These are phyloP conservation scores for Tauraco erythrolophus DNA, from an alignment of 2,113 vertebrate species.

Conservation along the genomic window DNA sequence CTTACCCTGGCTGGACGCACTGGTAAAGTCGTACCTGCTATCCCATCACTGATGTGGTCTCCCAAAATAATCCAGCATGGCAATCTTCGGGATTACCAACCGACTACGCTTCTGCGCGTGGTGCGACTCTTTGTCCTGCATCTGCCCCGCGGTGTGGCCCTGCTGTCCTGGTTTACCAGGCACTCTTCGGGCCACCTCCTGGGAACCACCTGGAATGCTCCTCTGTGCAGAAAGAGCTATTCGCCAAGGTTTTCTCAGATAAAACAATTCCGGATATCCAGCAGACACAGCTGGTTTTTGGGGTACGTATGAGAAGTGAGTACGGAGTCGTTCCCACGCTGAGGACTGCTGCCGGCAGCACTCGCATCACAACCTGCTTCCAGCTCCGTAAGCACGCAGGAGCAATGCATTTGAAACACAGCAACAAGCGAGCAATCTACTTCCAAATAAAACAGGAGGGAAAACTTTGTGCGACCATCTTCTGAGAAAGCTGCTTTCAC, in stretches of 20 bases:
- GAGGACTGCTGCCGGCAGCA: neutral
- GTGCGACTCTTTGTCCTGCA: neutral
- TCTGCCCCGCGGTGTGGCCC: neutral
- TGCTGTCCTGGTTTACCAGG: neutral
- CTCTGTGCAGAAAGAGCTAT: neutral
- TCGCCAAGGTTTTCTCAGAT: neutral
- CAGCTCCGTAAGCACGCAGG: neutral
- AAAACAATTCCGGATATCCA: too few species aligned
- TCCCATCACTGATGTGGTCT: neutral
- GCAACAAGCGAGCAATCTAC: neutral
- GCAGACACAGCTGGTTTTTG: neutral
- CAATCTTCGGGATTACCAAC: fast-evolving
- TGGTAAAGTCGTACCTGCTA: neutral
- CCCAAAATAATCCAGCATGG: neutral
- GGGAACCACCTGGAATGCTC: neutral
- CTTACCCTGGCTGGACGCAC: neutral
- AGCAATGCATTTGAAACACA: neutral
- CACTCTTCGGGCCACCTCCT: neutral
- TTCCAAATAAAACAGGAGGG: neutral
- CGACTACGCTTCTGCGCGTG: fast-evolving
- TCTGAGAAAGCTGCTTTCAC: neutral
- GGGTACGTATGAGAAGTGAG: fast-evolving
- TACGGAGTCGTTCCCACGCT: neutral
- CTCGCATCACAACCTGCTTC: neutral
- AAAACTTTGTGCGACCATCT: neutral